phyloP scores from a whole-genome alignment of 2,888 invertebrate species.

The Tenthredo mesomela region DNA sequence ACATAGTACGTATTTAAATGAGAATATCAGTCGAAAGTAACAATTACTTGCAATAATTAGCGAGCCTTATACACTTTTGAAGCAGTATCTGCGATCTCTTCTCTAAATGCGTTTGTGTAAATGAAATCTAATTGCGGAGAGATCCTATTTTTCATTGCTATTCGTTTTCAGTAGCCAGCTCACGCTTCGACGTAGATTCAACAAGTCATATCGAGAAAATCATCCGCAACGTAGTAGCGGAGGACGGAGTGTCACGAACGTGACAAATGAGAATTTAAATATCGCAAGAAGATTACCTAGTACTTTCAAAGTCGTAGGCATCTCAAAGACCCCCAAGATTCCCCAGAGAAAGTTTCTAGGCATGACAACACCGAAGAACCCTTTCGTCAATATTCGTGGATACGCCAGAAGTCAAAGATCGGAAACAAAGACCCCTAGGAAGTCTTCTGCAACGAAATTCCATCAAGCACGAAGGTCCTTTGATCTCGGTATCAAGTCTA shows the following conservation, averaged over 20 bases:
- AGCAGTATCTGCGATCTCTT: not conserved
- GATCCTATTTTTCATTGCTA: slow-evolving; percentile 55
- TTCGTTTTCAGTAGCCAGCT: slow-evolving; percentile 56
- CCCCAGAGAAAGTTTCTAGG: not conserved
- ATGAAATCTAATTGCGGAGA: not conserved
- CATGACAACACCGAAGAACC: not conserved
- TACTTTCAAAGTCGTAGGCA: not conserved
- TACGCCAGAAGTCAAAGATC: not conserved
- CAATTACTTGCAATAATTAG: slow-evolving; percentile 35
- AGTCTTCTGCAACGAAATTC: not conserved
- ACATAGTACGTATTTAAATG: slow-evolving; percentile 56
- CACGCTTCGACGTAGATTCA: slow-evolving; percentile 53
- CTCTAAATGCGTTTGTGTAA: not conserved
- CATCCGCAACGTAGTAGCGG: slow-evolving; percentile 59
- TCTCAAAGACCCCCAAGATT: not conserved
- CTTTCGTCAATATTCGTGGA: not conserved
- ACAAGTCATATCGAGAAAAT: slow-evolving; percentile 59
- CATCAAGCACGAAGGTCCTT: not conserved
- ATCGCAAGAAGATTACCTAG: slow-evolving; percentile 1
- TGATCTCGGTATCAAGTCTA: not conserved
- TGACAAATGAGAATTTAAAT: slow-evolving; percentile 4
- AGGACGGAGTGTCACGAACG: slow-evolving; percentile 49
- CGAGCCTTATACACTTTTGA: not conserved
- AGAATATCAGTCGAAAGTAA: slow-evolving; percentile 53
- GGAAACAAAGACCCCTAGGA: not conserved